These are phyloP conservation scores for Heliconius erato DNA, from an alignment of 2,888 invertebrate genomes.

Conservation along the genomic window DNA sequence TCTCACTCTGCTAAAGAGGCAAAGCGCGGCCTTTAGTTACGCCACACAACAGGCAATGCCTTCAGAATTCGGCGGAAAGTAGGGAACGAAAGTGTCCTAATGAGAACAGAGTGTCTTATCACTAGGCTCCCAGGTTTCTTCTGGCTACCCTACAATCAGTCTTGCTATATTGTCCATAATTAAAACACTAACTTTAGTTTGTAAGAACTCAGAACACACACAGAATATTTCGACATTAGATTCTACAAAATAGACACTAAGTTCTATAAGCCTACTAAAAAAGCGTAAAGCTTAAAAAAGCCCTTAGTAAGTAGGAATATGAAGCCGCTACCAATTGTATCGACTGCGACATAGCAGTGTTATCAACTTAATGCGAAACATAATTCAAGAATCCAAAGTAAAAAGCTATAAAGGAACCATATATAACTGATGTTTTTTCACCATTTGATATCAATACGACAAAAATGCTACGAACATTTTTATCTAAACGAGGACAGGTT, in stretches of 20 bases:
- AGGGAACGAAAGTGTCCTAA: too few species aligned
- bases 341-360: background rate
- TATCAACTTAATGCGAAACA: background rate
- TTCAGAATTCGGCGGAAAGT: too few species aligned
- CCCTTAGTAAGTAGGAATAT: background rate
- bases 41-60: too few species aligned
- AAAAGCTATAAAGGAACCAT: conserved; percentile 4
- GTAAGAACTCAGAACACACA: too few species aligned
- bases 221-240: background rate
- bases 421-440: background rate
- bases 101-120: too few species aligned
- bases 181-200: too few species aligned
- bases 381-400: background rate
- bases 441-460: conserved; percentile 11
- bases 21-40: background rate
- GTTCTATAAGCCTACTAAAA: too few species aligned
- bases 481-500: conserved; percentile 19
- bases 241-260: background rate
- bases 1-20: too few species aligned
- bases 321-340: background rate
- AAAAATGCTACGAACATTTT: conserved; percentile 7
- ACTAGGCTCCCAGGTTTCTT: too few species aligned
- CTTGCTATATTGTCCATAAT: too few species aligned
- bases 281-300: background rate
- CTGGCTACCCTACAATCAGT: too few species aligned